A percentile compares a stretch with the other conserved stretches of the same genome.
These are phyloP conservation scores for Octodonta nipae DNA, from an alignment of 2,888 invertebrate genomes.

Conservation along the genomic window DNA sequence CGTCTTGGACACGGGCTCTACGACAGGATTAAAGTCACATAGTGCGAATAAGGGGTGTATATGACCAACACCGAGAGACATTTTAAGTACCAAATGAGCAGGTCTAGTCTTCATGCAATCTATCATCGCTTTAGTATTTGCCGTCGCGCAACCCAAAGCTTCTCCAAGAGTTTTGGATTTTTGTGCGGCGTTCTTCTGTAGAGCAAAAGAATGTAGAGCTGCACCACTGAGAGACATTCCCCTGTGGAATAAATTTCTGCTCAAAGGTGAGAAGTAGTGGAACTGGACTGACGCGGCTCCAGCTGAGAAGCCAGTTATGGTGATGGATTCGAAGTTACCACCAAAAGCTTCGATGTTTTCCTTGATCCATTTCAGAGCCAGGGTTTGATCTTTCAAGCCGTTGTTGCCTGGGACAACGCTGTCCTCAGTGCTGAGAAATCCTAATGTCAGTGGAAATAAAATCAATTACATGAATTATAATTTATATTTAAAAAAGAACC, in stretches of 20 bases:
- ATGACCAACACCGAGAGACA: constrained; percentile 31
- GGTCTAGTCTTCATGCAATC: constrained; percentile 40
- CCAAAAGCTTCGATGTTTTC: constrained; percentile 28
- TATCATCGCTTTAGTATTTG: constrained; percentile 41
- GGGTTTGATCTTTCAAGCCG: constrained; percentile 30
- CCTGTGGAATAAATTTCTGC: constrained; percentile 36
- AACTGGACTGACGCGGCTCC: constrained; percentile 30
- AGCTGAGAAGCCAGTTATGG: constrained; percentile 28
- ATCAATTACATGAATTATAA: too few relatives aligned
- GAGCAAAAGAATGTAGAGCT: constrained; percentile 43
- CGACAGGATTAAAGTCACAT: constrained; percentile 24
- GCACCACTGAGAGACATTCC: constrained; percentile 59
- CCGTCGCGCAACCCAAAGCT: constrained; percentile 47
- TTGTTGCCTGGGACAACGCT: constrained; percentile 28
- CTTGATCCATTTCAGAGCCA: constrained; percentile 29
- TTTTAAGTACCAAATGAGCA: neutral
- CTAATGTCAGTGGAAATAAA: constrained; percentile 18
- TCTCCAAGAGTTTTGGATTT: constrained; percentile 47
- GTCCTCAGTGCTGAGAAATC: constrained; percentile 30
- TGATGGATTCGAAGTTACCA: constrained; percentile 28
- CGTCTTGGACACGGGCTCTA: constrained; percentile 33
- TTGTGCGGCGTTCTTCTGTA: constrained; percentile 41
- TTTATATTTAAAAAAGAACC: too few relatives aligned
- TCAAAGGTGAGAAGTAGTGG: constrained; percentile 28
- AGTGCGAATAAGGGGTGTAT: constrained; percentile 13